Conservation (phyloP, 2,888 invertebrate species). For the Phytoseiulus persimilis region DNA sequence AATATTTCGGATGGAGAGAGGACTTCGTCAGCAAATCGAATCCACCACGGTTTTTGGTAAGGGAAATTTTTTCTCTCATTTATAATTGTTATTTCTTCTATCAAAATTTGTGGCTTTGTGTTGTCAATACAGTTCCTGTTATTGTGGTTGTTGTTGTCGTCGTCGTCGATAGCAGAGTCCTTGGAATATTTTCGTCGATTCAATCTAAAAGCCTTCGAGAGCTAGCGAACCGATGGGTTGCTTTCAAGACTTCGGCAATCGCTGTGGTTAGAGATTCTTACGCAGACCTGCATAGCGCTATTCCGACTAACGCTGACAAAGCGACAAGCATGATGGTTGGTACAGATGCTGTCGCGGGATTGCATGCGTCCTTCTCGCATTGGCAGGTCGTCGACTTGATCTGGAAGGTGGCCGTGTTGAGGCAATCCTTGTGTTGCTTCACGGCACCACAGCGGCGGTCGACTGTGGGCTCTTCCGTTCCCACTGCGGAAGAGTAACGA, state of each 20-base stretch:
- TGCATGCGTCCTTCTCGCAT: constrained; percentile 30
- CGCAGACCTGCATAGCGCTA: constrained; percentile 14
- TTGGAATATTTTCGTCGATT: not conserved
- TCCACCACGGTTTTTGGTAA: not conserved
- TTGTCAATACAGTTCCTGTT: not conserved
- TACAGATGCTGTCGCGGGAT: constrained; percentile 13
- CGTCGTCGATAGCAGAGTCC: not conserved
- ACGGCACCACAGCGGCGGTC: constrained; percentile 21
- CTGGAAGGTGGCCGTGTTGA: constrained; percentile 33
- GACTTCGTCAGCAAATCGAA: not conserved
- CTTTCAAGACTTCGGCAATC: not conserved
- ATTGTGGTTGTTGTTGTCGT: not conserved
- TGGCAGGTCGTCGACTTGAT: constrained; percentile 36
- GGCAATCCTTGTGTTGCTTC: constrained; percentile 27
- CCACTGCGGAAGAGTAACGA: not conserved
- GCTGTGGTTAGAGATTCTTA: not conserved
- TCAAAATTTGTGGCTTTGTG: not conserved
- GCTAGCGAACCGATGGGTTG: constrained; percentile 5
- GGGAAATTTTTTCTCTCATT: not conserved
- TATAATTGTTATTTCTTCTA: not conserved
- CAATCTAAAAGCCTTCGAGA: not conserved
- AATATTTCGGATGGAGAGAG: not conserved
- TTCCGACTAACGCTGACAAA: constrained; percentile 7
- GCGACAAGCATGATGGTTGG: constrained; percentile 24
- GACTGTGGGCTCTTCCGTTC: constrained; percentile 21